These are phyloP conservation scores for Irena cyanogastra DNA, from an alignment of 2,113 vertebrate genomes.

Conservation along the genomic window DNA sequence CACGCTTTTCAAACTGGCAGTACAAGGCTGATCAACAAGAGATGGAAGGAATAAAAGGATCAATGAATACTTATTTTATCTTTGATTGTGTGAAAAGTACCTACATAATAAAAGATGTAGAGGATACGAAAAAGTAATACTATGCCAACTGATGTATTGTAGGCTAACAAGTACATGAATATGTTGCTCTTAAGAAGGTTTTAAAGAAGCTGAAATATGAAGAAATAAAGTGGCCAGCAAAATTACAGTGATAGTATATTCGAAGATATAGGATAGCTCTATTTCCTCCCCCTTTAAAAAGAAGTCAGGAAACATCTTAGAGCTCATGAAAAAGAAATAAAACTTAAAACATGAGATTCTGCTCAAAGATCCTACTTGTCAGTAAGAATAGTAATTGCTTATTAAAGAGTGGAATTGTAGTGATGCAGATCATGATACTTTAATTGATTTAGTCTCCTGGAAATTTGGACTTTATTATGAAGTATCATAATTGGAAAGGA, in stretches of 20 bases:
- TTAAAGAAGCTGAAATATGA: not conserved
- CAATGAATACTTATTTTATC: not conserved
- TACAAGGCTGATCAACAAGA: not conserved
- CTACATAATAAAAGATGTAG: not conserved
- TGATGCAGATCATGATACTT: not conserved
- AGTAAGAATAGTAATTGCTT: not conserved
- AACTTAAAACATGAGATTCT: not conserved
- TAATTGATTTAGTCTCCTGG: not conserved
- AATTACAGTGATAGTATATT: not conserved
- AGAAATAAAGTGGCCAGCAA: not conserved
- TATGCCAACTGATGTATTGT: not conserved
- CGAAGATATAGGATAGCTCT: not conserved
- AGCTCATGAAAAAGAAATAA: too few relatives aligned
- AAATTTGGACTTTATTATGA: not conserved
- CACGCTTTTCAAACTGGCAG: not conserved
- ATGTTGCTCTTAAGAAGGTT: not conserved
- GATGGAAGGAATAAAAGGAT: not conserved
- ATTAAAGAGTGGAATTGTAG: not conserved
- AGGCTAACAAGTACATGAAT: not conserved
- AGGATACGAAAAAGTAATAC: not conserved
- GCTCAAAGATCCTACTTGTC: not conserved
- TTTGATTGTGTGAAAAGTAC: not conserved
- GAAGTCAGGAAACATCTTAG: too few relatives aligned
- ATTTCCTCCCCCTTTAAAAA: too few relatives aligned
- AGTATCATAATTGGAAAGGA: not conserved